A percentile compares a stretch with the other conserved stretches of the same genome.
Conservation (phyloP, 1,140 invertebrate species). For the Bilobella aurantiaca region DNA sequence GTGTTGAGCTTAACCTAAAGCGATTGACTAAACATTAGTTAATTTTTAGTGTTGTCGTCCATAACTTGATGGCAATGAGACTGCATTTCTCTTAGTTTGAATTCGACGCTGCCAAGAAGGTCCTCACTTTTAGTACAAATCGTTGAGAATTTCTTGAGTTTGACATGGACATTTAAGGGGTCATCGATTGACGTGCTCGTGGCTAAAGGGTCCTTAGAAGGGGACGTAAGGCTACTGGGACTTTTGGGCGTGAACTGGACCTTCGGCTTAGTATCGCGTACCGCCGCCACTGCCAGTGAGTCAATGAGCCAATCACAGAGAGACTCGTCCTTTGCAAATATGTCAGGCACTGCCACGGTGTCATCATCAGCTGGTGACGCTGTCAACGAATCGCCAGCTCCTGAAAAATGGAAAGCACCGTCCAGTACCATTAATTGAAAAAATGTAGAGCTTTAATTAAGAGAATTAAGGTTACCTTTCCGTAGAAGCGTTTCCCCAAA, state of each 20-base stretch:
- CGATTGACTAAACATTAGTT: background rate
- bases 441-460: background rate
- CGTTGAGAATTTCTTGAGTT: conserved; percentile 26
- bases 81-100: conserved; percentile 11
- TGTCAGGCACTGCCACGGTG: background rate
- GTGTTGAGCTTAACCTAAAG: too few species aligned
- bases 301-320: background rate
- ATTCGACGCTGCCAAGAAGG: conserved; percentile 19
- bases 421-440: too few species aligned
- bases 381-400: background rate
- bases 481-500: background rate
- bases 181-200: background rate
- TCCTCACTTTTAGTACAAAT: conserved; percentile 17
- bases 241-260: background rate
- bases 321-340: background rate
- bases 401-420: background rate
- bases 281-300: background rate
- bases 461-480: background rate
- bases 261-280: background rate
- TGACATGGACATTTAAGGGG: background rate
- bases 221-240: background rate
- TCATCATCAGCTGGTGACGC: background rate
- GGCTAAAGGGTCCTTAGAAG: background rate
- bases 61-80: too few species aligned
- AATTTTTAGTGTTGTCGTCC: background rate